phyloP scores from a whole-genome alignment of 2,888 invertebrate species.

The Subacronicta megacephala region DNA sequence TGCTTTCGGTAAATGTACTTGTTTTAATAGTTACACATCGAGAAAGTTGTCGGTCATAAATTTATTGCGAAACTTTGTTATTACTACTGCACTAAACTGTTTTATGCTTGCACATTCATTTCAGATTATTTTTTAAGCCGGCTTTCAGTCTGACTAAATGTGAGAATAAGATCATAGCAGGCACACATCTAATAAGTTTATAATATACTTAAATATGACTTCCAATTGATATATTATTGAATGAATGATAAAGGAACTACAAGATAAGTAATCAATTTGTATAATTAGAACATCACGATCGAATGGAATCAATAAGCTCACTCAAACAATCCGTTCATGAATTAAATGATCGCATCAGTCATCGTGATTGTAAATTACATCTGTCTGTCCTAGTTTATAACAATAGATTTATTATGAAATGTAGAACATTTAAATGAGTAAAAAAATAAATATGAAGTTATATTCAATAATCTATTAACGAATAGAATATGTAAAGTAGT shows the following conservation, averaged over 20 bases:
- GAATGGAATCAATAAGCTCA: conserved; percentile 52
- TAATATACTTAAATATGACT: conserved; percentile 7
- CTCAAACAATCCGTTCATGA: conserved; percentile 43
- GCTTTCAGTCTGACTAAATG: too few relatives aligned
- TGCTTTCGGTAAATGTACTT: conserved; percentile 5
- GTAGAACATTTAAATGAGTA: background rate
- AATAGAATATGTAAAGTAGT: too few relatives aligned
- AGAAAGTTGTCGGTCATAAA: background rate
- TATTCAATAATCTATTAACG: too few relatives aligned
- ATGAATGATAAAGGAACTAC: conserved; percentile 29
- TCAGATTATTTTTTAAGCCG: too few relatives aligned
- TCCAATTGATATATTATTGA: conserved; percentile 13
- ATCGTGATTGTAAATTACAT: conserved; percentile 27
- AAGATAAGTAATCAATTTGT: conserved; percentile 46
- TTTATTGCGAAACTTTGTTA: too few relatives aligned
- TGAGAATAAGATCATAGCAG: too few relatives aligned
- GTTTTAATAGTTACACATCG: background rate
- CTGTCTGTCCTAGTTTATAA: conserved; percentile 18
- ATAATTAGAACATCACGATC: conserved; percentile 44
- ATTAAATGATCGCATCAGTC: conserved; percentile 42
- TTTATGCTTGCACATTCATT: too few relatives aligned
- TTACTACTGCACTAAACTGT: too few relatives aligned
- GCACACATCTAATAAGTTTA: too few relatives aligned
- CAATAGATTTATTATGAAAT: conserved; percentile 8
- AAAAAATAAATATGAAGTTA: too few relatives aligned